These are phyloP conservation scores for Sylvia borin DNA, from an alignment of 2,797 vertebrate genomes.

Conservation along the genomic window DNA sequence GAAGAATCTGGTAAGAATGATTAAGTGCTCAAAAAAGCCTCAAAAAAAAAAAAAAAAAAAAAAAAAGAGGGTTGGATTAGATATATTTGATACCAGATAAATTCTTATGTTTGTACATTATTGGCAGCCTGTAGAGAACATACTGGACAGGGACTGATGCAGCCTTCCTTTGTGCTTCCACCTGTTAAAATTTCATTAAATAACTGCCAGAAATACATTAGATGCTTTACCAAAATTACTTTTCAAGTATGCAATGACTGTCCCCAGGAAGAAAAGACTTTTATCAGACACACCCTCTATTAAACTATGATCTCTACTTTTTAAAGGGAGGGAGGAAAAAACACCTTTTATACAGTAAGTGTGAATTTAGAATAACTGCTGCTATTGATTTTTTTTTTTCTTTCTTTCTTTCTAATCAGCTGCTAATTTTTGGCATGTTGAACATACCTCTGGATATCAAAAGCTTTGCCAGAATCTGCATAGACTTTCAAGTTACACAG, in stretches of 20 bases:
- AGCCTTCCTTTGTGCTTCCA: conserved; percentile 18
- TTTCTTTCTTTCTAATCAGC: not conserved
- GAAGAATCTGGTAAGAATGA: not conserved
- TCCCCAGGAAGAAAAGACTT: conserved; percentile 23
- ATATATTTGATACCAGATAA: conserved; percentile 16
- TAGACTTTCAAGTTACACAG: conserved; percentile 83
- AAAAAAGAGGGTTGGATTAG: not conserved
- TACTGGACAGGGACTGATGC: not conserved
- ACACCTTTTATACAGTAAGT: not conserved
- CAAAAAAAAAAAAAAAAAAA: conserved; percentile 3
- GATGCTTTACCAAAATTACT: conserved; percentile 32
- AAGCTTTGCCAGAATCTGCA: conserved; percentile 83
- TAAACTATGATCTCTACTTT: conserved; percentile 3
- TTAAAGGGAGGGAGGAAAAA: not conserved
- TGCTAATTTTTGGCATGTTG: conserved; percentile 11
- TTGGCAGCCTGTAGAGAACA: not conserved
- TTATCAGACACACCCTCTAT: conserved; percentile 14
- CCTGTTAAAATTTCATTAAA: conserved; percentile 60
- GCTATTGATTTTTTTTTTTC: not conserved
- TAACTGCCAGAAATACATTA: conserved; percentile 40
- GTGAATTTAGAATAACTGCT: conserved; percentile 16
- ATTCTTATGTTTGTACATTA: not conserved
- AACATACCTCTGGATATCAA: conserved; percentile 90
- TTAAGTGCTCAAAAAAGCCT: not conserved
- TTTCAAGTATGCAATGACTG: conserved; percentile 10